These are phyloP conservation scores for Drosophila malerkotliana DNA, from an alignment of 1,140 invertebrate genomes.

Conservation along the genomic window DNA sequence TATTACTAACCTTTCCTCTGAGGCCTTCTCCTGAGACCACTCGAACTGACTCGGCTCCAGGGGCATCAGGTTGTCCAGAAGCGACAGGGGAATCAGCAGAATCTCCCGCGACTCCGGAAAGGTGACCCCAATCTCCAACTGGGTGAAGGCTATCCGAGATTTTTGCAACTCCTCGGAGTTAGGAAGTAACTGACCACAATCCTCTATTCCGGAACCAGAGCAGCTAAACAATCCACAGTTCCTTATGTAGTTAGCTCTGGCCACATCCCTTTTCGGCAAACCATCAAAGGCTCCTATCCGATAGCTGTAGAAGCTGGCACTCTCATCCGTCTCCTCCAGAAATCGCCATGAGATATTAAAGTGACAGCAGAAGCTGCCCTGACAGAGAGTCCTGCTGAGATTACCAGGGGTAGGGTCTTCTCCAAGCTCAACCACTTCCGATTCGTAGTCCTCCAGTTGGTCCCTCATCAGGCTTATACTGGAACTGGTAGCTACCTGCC, in stretches of 20 bases:
- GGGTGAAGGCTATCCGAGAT: constrained; percentile 34
- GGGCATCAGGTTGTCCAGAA: constrained; percentile 57
- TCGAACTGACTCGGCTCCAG: constrained; percentile 56
- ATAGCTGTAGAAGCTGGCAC: constrained; percentile 39
- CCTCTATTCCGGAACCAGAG: constrained; percentile 37
- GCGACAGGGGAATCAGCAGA: constrained; percentile 58
- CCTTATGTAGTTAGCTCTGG: constrained; percentile 54
- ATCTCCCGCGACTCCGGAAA: constrained; percentile 47
- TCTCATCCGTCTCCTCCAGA: neutral
- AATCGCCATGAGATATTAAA: constrained; percentile 54
- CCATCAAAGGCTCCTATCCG: constrained; percentile 70
- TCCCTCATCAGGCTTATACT: constrained; percentile 58
- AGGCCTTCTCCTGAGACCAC: constrained; percentile 30
- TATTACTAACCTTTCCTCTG: constrained; percentile 19
- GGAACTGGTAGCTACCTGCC: neutral
- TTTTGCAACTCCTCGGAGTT: neutral
- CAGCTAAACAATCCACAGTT: constrained; percentile 74
- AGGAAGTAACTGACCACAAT: constrained; percentile 53
- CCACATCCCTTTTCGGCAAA: constrained; percentile 47
- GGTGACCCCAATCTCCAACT: constrained; percentile 37
- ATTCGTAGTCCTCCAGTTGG: constrained; percentile 52
- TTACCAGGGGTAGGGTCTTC: neutral
- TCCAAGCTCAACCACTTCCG: constrained; percentile 9
- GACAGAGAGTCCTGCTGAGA: constrained; percentile 22
- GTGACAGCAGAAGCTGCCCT: constrained; percentile 59